These are phyloP conservation scores for Poliocrania exsul DNA, from an alignment of 2,797 vertebrate genomes.

Conservation along the genomic window DNA sequence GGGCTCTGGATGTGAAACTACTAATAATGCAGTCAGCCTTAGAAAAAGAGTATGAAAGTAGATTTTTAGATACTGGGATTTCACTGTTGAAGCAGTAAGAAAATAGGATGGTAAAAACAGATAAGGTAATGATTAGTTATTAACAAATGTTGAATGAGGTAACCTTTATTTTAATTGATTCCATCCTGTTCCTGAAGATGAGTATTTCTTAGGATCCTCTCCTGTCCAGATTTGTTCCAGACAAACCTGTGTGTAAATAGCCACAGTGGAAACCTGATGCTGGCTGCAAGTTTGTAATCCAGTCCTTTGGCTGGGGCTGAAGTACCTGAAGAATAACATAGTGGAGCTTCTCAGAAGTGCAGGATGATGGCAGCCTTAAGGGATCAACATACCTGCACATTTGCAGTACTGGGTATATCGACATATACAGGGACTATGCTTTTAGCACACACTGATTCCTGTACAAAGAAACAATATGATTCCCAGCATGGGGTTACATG, in stretches of 20 bases:
- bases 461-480: fast-evolving
- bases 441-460: not conserved
- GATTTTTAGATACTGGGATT: not conserved
- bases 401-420: not conserved
- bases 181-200: not conserved
- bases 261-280: not conserved
- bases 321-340: not conserved
- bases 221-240: not conserved
- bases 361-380: not conserved
- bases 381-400: not conserved
- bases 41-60: not conserved
- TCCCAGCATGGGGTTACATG: not conserved
- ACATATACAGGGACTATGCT: not conserved
- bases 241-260: not conserved
- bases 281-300: not conserved
- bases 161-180: not conserved
- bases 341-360: not conserved
- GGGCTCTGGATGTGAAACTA: not conserved
- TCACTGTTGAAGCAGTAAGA: not conserved
- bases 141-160: not conserved
- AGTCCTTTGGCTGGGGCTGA: not conserved
- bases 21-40: not conserved
- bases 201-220: not conserved
- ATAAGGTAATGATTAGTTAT: not conserved
- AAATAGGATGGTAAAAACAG: not conserved